Base-by-base conservation (phyloP, 2,888 invertebrate genomes). In the Dugesia japonica region DNA sequence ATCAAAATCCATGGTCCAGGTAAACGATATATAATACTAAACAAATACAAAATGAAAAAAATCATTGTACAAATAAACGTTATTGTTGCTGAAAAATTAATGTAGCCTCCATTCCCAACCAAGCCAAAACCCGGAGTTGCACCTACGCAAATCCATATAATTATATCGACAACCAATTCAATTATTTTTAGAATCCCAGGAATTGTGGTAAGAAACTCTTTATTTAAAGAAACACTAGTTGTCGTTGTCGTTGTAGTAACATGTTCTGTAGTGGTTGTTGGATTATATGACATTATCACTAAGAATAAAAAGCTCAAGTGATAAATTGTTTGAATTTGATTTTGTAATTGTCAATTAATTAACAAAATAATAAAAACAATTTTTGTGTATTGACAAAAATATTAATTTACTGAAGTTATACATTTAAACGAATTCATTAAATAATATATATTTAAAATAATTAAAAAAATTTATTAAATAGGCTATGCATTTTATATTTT, bases 61-160 rank as follows among this genome's bases (percentile, higher is more conserved):
- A 82, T 78, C 0, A 81, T 74, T 0, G 81, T 81, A 0, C 80
- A 80, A 7, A 83, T 79, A 42, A 82, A 79, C 0, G 81, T 81
- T 0, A 81, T 80, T n/a, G 81, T 81, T 0, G 81, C 80, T 15
- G 82, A 82, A 80, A 83, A 83, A 80, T 81, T 81, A n/a, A 81
- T 82, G 82, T 82, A 83, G 56, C 82, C 82, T n/a, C 81, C 81
- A n/a, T 0, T 77, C 78, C 80, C 80, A 81, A 26, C 78, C 72
- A 1, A 77, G 75, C 73, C 75, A 73, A 4, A 81, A 78, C 27
- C 80, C 80, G 0, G 81, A 80, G 27, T 27, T 9, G 28, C 23
- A 28, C 26, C 72, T 0, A 73, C 73, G 80, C 82, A 82, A 78
- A 82, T 82, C 33, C 82, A 80, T 0, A 81, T 80, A 72, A 82